Base-by-base conservation (phyloP, 2,888 invertebrate species). In the Galerucella nymphaeae region DNA sequence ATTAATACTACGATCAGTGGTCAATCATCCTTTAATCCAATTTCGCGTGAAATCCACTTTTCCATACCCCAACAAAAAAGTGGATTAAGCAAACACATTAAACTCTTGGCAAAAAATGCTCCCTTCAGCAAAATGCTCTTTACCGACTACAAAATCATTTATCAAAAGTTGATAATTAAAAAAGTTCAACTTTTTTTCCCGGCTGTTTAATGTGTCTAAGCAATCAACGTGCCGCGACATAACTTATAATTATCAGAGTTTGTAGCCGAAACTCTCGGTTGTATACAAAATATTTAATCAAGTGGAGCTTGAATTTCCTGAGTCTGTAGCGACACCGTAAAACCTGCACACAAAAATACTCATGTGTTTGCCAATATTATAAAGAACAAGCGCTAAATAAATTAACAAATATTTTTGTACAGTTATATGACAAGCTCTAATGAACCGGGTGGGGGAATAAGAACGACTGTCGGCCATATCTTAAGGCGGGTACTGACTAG, bases 161-260 rank as follows among this genome's bases (percentile, higher is more conserved):
- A 69, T 74, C 74, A 71, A 62, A 69, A 70, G 62, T 66, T 50
- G 69, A 62, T 72, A 74, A 72, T 72, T 74, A 65, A 42, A 74
- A 74, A 72, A 74, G 58, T 74, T 74, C 55, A 42, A 58, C 69
- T 61, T 66, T 72, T 66, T n/a, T 70, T 66, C 38, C 63, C 70
- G 63, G 45, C 13, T 70, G 72, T 74, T 74, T 66, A 68, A 74
- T 70, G 66, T 65, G 65, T 74, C 69, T 70, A 71, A 69, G 74
- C 69, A 74, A 74, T 74, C 74, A 74, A 41, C 74, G 72, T 69
- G 69, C 74, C 50, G 55, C 57, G 69, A 74, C 74, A 74, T 74
- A 72, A 74, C 72, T 74, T 74, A 72, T 70, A 74, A 64, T 72
- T 72, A 72, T 70, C 61, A 64, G 62, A 68, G 58, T 38, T 67